Conservation (phyloP, 2,113 vertebrate species). For the Procavia capensis region DNA sequence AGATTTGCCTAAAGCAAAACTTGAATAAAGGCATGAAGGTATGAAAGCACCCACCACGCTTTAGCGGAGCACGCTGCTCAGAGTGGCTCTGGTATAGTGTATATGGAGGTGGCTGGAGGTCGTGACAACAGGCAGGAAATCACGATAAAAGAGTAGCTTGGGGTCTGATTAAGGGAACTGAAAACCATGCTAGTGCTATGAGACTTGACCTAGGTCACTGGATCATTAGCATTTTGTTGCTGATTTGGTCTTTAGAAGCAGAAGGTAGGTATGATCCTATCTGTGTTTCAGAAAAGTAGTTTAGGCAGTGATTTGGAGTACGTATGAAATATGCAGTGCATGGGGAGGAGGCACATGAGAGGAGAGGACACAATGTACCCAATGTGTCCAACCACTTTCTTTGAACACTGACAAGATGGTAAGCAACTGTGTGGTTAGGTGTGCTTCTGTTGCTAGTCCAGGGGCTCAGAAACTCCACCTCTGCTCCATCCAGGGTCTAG, state of each 20-base stretch:
- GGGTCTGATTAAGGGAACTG: not conserved
- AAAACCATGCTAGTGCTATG: not conserved
- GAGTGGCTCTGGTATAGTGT: too few relatives aligned
- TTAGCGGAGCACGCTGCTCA: not conserved
- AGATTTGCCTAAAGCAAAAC: not conserved
- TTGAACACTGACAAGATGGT: not conserved
- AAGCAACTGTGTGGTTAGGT: not conserved
- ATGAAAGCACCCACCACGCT: not conserved
- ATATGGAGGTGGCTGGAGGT: not conserved
- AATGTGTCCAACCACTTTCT: not conserved
- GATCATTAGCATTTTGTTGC: not conserved
- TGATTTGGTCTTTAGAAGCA: not conserved
- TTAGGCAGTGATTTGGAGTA: not conserved
- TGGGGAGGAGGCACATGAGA: not conserved
- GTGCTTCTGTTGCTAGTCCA: not conserved
- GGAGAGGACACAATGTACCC: not conserved
- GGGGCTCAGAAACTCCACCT: not conserved
- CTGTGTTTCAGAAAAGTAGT: not conserved
- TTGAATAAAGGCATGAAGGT: not conserved
- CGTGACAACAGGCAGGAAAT: not conserved
- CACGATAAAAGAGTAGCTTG: not conserved
- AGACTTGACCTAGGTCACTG: not conserved
- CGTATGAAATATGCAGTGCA: not conserved
- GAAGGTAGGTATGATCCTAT: not conserved
- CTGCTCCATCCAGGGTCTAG: not conserved